Conservation (phyloP, 2,888 invertebrate species). For the Catocala fraxini region DNA sequence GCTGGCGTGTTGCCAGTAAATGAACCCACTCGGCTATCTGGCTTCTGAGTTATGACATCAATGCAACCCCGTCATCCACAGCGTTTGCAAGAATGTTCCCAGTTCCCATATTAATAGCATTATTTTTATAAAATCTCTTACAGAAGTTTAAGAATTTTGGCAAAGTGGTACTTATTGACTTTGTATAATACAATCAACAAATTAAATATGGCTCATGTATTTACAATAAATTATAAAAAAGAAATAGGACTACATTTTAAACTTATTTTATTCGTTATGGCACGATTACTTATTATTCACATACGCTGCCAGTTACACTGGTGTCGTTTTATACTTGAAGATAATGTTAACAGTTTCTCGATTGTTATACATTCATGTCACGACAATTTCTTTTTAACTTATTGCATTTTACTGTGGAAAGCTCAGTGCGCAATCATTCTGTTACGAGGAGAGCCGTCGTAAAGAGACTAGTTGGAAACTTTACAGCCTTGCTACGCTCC, state of each 20-base stretch:
- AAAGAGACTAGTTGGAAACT: slow-evolving; percentile 79
- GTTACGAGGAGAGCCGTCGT: slow-evolving; percentile 75
- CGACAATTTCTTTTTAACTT: slow-evolving; percentile 69
- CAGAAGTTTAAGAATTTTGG: too few relatives aligned
- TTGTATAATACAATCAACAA: too few relatives aligned
- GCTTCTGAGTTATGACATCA: slow-evolving; percentile 45
- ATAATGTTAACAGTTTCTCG: slow-evolving; percentile 14
- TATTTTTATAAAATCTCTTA: too few relatives aligned
- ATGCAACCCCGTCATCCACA: slow-evolving; percentile 36
- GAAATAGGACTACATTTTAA: too few relatives aligned
- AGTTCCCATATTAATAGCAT: background rate
- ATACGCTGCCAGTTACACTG: background rate
- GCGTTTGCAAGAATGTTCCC: slow-evolving; percentile 17
- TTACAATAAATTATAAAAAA: too few relatives aligned
- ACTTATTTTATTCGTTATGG: background rate
- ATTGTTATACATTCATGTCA: slow-evolving; percentile 61
- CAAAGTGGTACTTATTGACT: too few relatives aligned
- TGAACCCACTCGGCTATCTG: slow-evolving; percentile 43
- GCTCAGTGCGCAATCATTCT: slow-evolving; percentile 74
- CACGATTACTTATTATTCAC: background rate
- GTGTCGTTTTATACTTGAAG: slow-evolving; percentile 10
- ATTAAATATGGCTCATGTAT: too few relatives aligned
- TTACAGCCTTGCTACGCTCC: slow-evolving; percentile 68
- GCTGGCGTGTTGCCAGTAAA: slow-evolving; percentile 54
- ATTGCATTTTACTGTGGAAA: slow-evolving; percentile 71